Evolutionary conservation across 1,140 invertebrate genomes (phyloP), one percentile per base, ranked within the genome.

Genomic region (Apis cerana): DNA sequence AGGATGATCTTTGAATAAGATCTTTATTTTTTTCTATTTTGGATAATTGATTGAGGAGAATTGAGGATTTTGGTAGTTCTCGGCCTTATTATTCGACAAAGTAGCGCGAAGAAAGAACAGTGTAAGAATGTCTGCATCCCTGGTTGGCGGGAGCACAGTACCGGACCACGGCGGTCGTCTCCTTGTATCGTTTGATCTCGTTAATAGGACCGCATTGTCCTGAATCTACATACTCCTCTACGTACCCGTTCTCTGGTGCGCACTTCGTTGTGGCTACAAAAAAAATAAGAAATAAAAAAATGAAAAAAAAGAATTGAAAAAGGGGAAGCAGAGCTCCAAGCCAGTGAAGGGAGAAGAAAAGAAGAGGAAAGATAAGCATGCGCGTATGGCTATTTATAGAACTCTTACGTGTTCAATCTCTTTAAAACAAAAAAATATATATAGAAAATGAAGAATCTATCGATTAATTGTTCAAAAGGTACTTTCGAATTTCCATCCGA

Each of bases 121-220:
- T 79, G 33, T 12, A 80, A 83, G 83, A 75, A 82, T 7, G 33
- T 27, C 27, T 88, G 78, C 89, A 84, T 88, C 86, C 88, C 87
- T 91, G 89, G 85, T 82, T 90, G 83, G 85, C 79, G 74, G 86
- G 89, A 89, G 88, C 84, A 74, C 83, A 84, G 86, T 88, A 89
- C 86, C 85, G 82, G 89, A 86, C 85, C 87, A 89, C 84, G 89
- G 89, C 89, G 88, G 89, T 91, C 86, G 90, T 91, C 83, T 82
- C 76, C 89, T 78, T 91, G 90, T 91, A 91, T 91, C 91, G 90
- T 91, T 91, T 91, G 91, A 91, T 92, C 91, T 92, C 90, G 91
- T 92, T 92, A 92, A 92, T 91, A 92, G 91, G 90, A 91, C 90
- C 88, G 90, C 91, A 92, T 92, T 92, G 91, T 92, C 89, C 88